Evolutionary conservation across 2,113 vertebrate species (phyloP).

Genomic region (Apus apus): DNA sequence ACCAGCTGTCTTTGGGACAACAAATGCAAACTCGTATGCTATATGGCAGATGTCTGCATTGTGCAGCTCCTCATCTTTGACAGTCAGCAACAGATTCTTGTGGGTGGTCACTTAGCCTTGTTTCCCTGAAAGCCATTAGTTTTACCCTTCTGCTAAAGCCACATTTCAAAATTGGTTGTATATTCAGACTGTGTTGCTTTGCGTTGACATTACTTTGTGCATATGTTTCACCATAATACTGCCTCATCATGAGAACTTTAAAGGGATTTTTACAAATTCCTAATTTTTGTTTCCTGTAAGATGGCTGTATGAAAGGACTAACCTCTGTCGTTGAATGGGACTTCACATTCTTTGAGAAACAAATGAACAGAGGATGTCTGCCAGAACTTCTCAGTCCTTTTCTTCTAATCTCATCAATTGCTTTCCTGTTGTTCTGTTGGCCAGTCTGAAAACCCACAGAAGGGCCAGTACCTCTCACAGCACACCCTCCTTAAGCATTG

Average conservation of each 20-base stretch:
- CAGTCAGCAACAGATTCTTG: not conserved
- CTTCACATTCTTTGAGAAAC: not conserved
- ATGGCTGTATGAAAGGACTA: not conserved
- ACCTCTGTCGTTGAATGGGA: not conserved
- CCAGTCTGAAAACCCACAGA: not conserved
- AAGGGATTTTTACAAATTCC: not conserved
- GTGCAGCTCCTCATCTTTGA: not conserved
- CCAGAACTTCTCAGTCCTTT: not conserved
- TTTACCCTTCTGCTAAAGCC: not conserved
- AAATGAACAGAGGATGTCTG: not conserved
- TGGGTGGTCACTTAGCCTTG: not conserved
- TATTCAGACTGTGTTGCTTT: not conserved
- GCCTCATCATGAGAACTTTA: not conserved
- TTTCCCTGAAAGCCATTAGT: not conserved
- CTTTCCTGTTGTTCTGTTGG: not conserved
- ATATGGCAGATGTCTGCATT: not conserved
- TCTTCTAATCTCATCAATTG: not conserved
- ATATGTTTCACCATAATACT: not conserved
- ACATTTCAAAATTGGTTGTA: not conserved
- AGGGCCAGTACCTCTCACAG: not conserved
- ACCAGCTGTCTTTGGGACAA: not conserved
- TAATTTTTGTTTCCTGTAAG: not conserved
- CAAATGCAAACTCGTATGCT: not conserved
- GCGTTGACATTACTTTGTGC: not conserved
- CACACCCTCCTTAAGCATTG: not conserved